phyloP scores from a whole-genome alignment of 1,140 invertebrate species.

The Thalassaphorura encarpata region DNA sequence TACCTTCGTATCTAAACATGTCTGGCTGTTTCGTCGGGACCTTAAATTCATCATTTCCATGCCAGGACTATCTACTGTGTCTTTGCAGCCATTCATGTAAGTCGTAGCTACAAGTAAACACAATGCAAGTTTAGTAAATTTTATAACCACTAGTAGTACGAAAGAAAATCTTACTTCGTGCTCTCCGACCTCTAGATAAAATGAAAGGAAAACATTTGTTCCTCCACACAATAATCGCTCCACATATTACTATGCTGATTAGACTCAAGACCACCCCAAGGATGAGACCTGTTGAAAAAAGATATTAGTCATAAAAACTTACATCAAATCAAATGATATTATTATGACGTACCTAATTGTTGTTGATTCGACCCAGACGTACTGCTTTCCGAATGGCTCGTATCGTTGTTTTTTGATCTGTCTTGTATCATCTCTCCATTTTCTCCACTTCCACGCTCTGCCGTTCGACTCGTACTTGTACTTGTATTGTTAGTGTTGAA shows the following conservation, averaged over 20 bases:
- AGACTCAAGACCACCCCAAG: neutral
- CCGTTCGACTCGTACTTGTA: too few species aligned
- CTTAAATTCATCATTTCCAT: constrained; percentile 1
- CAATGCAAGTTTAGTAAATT: neutral
- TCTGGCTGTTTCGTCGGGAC: neutral
- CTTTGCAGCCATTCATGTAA: neutral
- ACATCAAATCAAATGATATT: neutral
- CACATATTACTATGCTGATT: constrained; percentile 2
- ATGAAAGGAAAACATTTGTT: constrained; percentile 4
- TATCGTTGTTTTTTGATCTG: too few species aligned
- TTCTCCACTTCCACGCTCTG: neutral
- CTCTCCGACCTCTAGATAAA: neutral
- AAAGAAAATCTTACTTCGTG: neutral
- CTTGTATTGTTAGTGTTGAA: too few species aligned
- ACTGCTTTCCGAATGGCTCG: neutral
- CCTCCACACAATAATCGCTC: neutral
- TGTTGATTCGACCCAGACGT: neutral
- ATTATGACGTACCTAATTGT: neutral
- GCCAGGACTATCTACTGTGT: constrained; percentile 5
- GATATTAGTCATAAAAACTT: neutral
- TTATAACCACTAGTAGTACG: neutral
- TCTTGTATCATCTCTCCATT: neutral
- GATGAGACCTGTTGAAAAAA: constrained; percentile 5
- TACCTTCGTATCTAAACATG: constrained; percentile 3
- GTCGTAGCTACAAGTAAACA: neutral